These are phyloP conservation scores for Oreortyx pictus DNA, from an alignment of 2,797 vertebrate species.

Conservation along the genomic window DNA sequence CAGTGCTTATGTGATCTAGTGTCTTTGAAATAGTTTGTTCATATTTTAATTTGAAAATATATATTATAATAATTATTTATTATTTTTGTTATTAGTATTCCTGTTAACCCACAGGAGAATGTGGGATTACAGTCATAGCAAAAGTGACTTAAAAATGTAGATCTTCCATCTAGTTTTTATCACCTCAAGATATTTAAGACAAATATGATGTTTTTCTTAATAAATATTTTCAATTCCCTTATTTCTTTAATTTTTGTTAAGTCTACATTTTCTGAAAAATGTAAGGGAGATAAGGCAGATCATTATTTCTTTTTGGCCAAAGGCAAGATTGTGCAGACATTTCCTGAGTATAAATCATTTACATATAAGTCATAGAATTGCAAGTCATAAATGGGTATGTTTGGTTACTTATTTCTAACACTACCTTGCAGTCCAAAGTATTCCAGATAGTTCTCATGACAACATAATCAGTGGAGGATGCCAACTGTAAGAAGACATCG, in stretches of 20 bases:
- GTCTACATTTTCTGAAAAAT: not conserved
- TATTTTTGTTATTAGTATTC: not conserved
- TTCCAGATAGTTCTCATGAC: not conserved
- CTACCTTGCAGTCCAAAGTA: not conserved
- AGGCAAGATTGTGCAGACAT: not conserved
- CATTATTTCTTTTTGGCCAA: not conserved
- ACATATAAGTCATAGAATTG: not conserved
- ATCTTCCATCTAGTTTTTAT: not conserved
- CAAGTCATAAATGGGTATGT: not conserved
- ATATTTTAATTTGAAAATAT: not conserved
- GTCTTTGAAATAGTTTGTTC: not conserved
- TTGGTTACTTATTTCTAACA: not conserved
- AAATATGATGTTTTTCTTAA: not conserved
- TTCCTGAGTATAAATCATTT: not conserved
- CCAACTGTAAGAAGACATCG: not conserved
- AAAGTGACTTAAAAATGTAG: not conserved
- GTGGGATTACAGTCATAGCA: not conserved
- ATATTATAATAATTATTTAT: accelerated
- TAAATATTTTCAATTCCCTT: not conserved
- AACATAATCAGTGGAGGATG: not conserved
- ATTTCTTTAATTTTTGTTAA: not conserved
- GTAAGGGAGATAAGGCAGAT: not conserved
- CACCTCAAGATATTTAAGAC: not conserved
- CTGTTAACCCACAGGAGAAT: not conserved
- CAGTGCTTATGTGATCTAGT: not conserved